A percentile compares a stretch with the other conserved stretches of the same genome.
These are phyloP conservation scores for Dicycla oo DNA, from an alignment of 2,888 invertebrate species.

Conservation along the genomic window DNA sequence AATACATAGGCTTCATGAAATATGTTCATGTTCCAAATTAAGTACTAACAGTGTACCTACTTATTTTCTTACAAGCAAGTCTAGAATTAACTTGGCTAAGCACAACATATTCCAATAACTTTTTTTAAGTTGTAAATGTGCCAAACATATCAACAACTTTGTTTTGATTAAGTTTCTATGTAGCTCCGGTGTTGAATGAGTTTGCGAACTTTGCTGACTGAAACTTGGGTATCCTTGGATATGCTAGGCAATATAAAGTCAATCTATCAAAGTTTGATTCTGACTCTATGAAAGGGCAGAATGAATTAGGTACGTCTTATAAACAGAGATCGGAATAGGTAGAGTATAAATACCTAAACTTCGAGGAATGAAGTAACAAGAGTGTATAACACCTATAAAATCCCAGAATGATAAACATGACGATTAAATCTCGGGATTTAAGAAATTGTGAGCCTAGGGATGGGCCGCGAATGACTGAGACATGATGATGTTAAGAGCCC, in stretches of 20 bases:
- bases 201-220: constrained; percentile 30
- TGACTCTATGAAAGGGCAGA: neutral
- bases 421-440: too few relatives aligned
- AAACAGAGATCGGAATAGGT: too few relatives aligned
- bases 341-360: too few relatives aligned
- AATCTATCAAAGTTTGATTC: constrained; percentile 43
- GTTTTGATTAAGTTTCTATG: constrained; percentile 42
- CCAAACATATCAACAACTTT: constrained; percentile 38
- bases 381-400: too few relatives aligned
- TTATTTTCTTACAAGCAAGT: constrained; percentile 18
- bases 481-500: too few relatives aligned
- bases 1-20: neutral
- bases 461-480: too few relatives aligned
- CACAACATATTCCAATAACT: constrained; percentile 16
- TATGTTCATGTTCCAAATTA: constrained; percentile 33
- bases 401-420: too few relatives aligned
- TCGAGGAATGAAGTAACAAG: too few relatives aligned
- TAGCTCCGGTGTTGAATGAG: constrained; percentile 32
- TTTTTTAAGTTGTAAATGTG: constrained; percentile 26
- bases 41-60: constrained; percentile 10
- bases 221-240: constrained; percentile 35
- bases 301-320: constrained; percentile 4
- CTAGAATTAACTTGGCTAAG: constrained; percentile 21
- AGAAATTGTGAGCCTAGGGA: too few relatives aligned
- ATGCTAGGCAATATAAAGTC: constrained; percentile 45